Evolutionary conservation across 2,113 vertebrate genomes (phyloP).

Genomic region (Panthera tigris): DNA sequence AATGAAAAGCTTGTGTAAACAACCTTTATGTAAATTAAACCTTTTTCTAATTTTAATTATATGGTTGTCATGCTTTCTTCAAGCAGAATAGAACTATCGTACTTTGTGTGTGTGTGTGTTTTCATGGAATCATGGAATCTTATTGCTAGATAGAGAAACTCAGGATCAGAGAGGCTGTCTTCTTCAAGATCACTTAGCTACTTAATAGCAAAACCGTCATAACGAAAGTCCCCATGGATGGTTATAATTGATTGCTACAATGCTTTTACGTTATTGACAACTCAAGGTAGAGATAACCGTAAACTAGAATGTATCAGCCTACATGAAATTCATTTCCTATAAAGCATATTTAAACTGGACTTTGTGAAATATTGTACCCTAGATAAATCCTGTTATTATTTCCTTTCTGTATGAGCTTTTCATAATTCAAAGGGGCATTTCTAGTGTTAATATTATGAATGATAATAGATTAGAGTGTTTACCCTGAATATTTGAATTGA

Average conservation of each 20-base stretch:
- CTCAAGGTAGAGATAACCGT: conserved; percentile 40
- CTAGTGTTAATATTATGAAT: not conserved
- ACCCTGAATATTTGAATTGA: not conserved
- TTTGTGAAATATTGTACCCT: conserved; percentile 37
- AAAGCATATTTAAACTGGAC: not conserved
- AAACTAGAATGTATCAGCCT: conserved; percentile 8
- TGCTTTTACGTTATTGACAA: conserved; percentile 61
- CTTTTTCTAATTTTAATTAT: not conserved
- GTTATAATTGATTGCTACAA: not conserved
- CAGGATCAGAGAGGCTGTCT: not conserved
- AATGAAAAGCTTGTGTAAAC: not conserved
- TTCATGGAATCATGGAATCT: not conserved
- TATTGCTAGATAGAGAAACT: not conserved
- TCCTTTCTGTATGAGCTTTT: conserved; percentile 35
- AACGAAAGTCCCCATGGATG: not conserved
- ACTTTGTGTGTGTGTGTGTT: not conserved
- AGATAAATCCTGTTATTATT: conserved; percentile 12
- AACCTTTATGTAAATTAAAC: not conserved
- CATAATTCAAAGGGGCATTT: not conserved
- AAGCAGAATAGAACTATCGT: not conserved
- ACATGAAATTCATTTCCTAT: not conserved
- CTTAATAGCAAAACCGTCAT: not conserved
- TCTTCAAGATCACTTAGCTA: not conserved
- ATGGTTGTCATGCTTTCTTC: not conserved
- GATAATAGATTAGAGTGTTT: not conserved